Conservation (phyloP, 2,888 invertebrate species). For the Heteromurus nitidus region DNA sequence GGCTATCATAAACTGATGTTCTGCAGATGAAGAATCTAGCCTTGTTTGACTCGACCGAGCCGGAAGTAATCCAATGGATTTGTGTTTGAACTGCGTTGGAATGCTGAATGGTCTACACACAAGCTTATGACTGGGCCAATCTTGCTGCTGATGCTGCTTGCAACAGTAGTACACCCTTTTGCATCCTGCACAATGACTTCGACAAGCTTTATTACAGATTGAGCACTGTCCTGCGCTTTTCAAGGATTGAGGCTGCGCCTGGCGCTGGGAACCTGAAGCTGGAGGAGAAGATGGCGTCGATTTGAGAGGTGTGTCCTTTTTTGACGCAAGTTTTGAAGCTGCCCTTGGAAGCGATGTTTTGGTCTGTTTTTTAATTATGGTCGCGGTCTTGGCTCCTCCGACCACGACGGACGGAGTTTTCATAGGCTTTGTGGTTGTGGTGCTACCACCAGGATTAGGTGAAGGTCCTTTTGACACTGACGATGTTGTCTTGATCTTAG, state of each 20-base stretch:
- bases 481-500: no score
- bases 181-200: constrained; percentile 48
- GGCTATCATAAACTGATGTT: constrained; percentile 41
- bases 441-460: no score
- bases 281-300: not conserved
- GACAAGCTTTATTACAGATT: constrained; percentile 30
- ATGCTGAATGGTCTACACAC: constrained; percentile 46
- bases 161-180: constrained; percentile 49
- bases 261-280: not conserved
- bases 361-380: no score
- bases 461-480: no score
- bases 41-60: no score
- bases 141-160: constrained; percentile 53
- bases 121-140: constrained; percentile 53
- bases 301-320: not conserved
- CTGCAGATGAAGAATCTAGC: not conserved
- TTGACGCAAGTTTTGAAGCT: no score
- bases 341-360: not conserved
- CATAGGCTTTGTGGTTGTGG: no score
- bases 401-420: no score
- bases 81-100: constrained; percentile 55
- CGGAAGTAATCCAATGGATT: constrained; percentile 23
- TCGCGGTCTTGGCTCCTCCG: no score
- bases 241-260: no score
- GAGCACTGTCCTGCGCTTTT: constrained; percentile 50